phyloP scores from a whole-genome alignment of 2,888 invertebrate genomes.

The Pteria penguin region DNA sequence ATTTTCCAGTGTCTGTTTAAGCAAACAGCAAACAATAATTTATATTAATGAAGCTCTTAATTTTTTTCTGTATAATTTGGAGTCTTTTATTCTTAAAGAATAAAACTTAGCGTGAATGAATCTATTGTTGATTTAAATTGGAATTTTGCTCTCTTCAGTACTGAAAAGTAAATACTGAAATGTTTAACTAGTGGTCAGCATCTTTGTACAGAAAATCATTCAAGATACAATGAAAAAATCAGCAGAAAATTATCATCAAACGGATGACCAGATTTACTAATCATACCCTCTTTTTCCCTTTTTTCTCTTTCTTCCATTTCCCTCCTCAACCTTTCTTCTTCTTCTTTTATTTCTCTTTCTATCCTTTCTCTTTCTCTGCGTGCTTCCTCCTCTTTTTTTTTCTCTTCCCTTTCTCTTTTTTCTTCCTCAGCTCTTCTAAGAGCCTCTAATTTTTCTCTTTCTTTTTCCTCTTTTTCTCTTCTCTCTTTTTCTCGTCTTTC shows the following conservation, averaged over 20 bases:
- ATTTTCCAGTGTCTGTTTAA: too few species aligned
- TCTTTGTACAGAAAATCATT: too few species aligned
- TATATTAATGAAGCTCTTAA: too few species aligned
- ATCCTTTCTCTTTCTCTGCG: constrained; percentile 9
- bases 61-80: too few species aligned
- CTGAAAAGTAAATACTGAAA: too few species aligned
- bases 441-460: neutral
- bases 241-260: neutral
- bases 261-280: neutral
- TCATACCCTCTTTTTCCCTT: constrained; percentile 12
- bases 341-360: constrained; percentile 19
- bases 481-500: neutral
- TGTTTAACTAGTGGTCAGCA: too few species aligned
- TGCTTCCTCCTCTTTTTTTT: constrained; percentile 1
- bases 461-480: neutral
- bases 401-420: neutral
- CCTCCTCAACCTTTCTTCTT: neutral
- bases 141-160: too few species aligned
- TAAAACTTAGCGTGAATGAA: too few species aligned
- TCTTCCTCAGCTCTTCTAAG: neutral
- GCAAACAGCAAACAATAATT: too few species aligned
- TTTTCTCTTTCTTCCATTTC: neutral
- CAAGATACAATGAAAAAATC: too few species aligned
- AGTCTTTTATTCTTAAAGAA: too few species aligned
- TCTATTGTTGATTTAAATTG: too few species aligned